phyloP scores from a whole-genome alignment of 2,113 vertebrate genomes.

The Hippocampus guttulatus region DNA sequence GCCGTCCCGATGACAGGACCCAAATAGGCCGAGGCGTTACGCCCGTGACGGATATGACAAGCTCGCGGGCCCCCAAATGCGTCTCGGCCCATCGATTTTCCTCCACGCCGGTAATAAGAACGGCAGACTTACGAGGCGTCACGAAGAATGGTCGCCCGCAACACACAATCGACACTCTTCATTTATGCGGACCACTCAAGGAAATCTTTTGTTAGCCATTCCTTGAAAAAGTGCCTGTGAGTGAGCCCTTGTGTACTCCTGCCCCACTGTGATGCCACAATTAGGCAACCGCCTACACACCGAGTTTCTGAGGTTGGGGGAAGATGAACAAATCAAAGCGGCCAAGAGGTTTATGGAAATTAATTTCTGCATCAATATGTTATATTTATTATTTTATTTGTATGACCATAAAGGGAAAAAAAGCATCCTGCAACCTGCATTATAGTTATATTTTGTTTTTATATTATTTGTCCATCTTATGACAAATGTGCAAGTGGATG shows the following conservation, averaged over 20 bases:
- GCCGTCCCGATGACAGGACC: conserved; percentile 84
- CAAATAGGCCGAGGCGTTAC: conserved; percentile 83
- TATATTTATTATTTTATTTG: too few relatives aligned
- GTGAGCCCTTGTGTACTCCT: background rate
- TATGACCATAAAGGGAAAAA: too few relatives aligned
- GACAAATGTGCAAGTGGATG: too few relatives aligned
- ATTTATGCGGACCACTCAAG: background rate
- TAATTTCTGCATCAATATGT: too few relatives aligned
- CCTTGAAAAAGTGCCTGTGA: background rate
- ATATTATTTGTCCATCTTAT: too few relatives aligned
- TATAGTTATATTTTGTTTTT: too few relatives aligned
- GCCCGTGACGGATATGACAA: conserved; percentile 99
- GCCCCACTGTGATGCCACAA: background rate
- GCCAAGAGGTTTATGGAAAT: too few relatives aligned
- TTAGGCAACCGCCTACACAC: too few relatives aligned
- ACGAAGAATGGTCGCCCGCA: conserved; percentile 53
- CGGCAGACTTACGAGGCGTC: conserved; percentile 80
- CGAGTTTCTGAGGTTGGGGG: too few relatives aligned
- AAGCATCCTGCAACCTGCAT: too few relatives aligned
- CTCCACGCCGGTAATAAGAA: conserved; percentile 91
- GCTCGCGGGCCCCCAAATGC: conserved; percentile 82
- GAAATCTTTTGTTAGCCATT: background rate
- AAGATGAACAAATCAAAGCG: too few relatives aligned
- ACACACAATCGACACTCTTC: background rate
- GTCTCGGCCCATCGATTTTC: conserved; percentile 98